Base-by-base conservation (phyloP, 2,113 vertebrate genomes). In the Acrocephalus arundinaceus region DNA sequence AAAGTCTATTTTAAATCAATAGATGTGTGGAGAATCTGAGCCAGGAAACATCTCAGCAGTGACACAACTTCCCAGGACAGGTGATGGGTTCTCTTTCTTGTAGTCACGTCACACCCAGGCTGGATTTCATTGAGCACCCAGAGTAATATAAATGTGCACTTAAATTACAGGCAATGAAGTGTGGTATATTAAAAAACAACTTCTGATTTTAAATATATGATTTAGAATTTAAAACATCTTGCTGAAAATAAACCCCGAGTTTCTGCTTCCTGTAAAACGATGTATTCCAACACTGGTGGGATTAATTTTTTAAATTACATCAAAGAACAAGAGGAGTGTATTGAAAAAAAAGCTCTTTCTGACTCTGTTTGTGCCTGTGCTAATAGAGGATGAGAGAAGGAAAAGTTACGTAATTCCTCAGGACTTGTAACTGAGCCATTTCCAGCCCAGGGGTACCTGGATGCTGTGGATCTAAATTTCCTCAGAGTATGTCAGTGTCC, bases 401-500 rank as follows among this genome's bases (percentile, higher is more conserved):
- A 89, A 61, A 78, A 63, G 18, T 70, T 62, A 81, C 8, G 3
- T 54, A 52, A 87, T 91, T 88, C 30, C 66, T 93, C 39, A 54
- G 43, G 57, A 85, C 27, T 20, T 0, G 1, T 48, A 62, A 78
- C 17, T 72, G 83, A 86, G 18, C 43, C 46, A 93, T 67, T 80
- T 63, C 49, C 49, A 81, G 31, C 68, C 73, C 54, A 46, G 46
- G 62, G 78, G 15, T 90, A 96, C 89, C 78, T 97, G 78, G 62
- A 92, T 72, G 61, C 45, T 85, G 41, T 57, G 86, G 59, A 63
- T 86, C 61, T 90, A 87, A 58, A 10, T 16, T 90, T 95, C 86
- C 71, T 94, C 49, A 57, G 52, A 73, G 87, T 67, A 54, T 79
- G 81, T 95, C 94, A 94, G 65, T 30, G 25, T 96, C 77, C 72